These are phyloP conservation scores for Picathartes gymnocephalus DNA, from an alignment of 2,113 vertebrate genomes.

Conservation along the genomic window DNA sequence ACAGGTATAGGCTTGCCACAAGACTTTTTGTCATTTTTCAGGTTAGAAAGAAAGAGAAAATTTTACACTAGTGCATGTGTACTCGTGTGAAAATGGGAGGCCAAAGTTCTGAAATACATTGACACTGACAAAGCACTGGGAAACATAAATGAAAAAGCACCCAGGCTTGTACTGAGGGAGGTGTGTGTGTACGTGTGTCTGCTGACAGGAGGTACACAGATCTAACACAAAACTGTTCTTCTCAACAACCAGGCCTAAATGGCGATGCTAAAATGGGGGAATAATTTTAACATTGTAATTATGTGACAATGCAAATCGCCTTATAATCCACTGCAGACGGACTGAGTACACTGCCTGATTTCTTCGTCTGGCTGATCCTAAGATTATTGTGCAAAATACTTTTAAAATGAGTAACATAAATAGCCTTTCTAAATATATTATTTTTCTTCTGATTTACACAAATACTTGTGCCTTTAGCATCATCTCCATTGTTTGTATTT, in stretches of 20 bases:
- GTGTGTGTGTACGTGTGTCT: accelerated
- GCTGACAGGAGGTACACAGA: not conserved
- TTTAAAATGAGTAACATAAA: not conserved
- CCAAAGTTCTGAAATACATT: not conserved
- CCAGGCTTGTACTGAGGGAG: not conserved
- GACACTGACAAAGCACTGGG: not conserved
- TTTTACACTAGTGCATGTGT: not conserved
- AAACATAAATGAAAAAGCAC: not conserved
- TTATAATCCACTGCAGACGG: not conserved
- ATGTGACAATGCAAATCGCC: not conserved
- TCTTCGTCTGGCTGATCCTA: not conserved
- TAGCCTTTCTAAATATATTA: not conserved
- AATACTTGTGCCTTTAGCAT: not conserved
- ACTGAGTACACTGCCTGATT: not conserved
- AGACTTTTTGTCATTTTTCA: not conserved
- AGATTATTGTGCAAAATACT: not conserved
- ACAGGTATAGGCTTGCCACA: not conserved
- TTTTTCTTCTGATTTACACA: not conserved
- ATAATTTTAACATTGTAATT: not conserved
- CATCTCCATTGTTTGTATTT: not conserved
- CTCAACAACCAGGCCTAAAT: not conserved
- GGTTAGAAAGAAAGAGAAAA: not conserved
- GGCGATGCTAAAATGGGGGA: not conserved
- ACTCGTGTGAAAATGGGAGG: not conserved
- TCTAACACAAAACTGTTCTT: not conserved